Base-by-base conservation (phyloP, 1,140 invertebrate species). In the Drosophila albomicans region DNA sequence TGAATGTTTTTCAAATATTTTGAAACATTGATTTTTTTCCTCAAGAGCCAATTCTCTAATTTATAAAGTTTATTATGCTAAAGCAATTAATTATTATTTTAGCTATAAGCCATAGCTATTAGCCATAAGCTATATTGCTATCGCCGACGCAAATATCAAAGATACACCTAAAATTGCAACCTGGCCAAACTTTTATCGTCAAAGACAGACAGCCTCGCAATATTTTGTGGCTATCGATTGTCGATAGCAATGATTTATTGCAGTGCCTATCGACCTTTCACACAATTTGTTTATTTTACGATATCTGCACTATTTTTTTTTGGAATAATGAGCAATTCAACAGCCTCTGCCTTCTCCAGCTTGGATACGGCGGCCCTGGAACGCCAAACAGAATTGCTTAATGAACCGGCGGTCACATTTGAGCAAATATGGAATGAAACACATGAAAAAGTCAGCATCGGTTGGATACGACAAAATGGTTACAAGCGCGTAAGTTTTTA, bases 401-500 rank as follows among this genome's bases (percentile, higher is more conserved):
- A 1, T 4, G 76, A 85, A 15, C 25, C 28, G 5, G 46, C 49
- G 0, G 54, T 82, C 5, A 68, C 51, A 8, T 70, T 82, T n/a
- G 82, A 86, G 57, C 73, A 92, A 67, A 90, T 92, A 28, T 92
- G 92, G 91, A 79, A 76, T 51, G 81, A 90, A 46, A 94, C 94
- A 70, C 94, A 95, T 86, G 81, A 94, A 38, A 81, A 93, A 59
- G 93, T 93, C 56, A 95, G 95, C 93, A 77, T 92, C 20, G 79
- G 94, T 57, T 98, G 97, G 97, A 96, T 97, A 56, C 90, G 93
- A 79, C 91, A 94, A 32, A 94, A 95, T 92, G 92, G 94, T 63
- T 95, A 94, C 82, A 90, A 94, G 87, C 96, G 94, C 93, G 96
- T 97, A 93, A 30, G 64, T 25, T 20, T 3, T 25, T 25, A 25